Base-by-base conservation (phyloP, 2,797 vertebrate genomes). In the Okamejei kenojei region DNA sequence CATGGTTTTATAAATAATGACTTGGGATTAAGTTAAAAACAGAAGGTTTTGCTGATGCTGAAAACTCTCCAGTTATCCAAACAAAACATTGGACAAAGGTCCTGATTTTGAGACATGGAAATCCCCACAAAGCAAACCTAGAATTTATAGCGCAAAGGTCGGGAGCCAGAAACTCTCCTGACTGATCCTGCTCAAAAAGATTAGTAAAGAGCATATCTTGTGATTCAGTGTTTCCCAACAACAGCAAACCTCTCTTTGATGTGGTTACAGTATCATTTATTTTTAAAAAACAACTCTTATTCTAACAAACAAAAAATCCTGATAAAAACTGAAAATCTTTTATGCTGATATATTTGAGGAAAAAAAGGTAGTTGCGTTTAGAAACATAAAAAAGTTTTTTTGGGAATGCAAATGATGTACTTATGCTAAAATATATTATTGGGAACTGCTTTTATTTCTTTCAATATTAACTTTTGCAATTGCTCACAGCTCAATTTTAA, bases 71-170 rank as follows among this genome's bases (percentile, higher is more conserved):
- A 93, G 79, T 93, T 93, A 90, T 90, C 68, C 94, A 95, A 95
- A 95, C 96, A 95, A 95, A 96, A 95, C 95, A 94, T 76, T 86
- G 93, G 54, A 96, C 96, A 96, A 97, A 97, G 96, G 95, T 95
- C 94, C 94, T 95, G 95, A 96, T 96, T 96, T 96, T 94, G 95
- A 93, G 94, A 76, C 93, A 93, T 95, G 95, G 95, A 96, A 96
- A 96, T 96, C 95, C 95, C 96, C 94, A 68, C 96, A 95, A 94
- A 95, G 95, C 95, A 95, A 95, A 95, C 95, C 93, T 94, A 95
- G 96, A 95, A 94, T 96, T 95, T 95, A 95, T 95, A 81, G 94
- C 94, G 96, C 96, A 96, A 95, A 97, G 96, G 96, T 96, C 96
- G 96, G 96, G 95, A 95, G 93, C 94, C 95, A 96, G 94, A 96